Base-by-base conservation (phyloP, 2,888 invertebrate genomes). In the Leptothorax acervorum region DNA sequence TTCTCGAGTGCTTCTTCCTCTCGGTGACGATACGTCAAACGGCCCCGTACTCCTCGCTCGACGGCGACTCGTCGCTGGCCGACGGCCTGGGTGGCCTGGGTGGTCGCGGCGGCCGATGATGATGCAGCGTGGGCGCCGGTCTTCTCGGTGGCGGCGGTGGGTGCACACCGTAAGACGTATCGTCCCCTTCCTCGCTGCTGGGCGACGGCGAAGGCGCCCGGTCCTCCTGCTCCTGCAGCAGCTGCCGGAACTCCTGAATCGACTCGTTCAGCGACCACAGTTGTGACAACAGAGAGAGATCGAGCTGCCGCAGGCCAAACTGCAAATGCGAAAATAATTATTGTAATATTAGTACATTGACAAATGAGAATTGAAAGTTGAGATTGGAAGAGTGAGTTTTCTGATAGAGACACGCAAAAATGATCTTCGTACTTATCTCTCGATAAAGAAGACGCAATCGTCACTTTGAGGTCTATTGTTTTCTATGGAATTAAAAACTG, bases 191-290 rank as follows among this genome's bases (percentile, higher is more conserved):
- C 94, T 89, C 96, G 95, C 87, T 96, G 93, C 91, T 96, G 90
- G 91, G 96, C 94, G 87, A 95, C 91, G 91, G 96, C 91, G 94
- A 96, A 92, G 92, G 96, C 92, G 95, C 96, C 94, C 93, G 95
- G 92, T 92, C 96, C 91, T 95, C 94, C 74, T 94, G 95, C 55
- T 96, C 96, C 90, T 96, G 96, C 85, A 97, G 95, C 88, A 97
- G 96, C 90, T 97, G 96, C 66, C 97, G 96, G 95, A 98, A 98
- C 89, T 98, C 98, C 92, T 98, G 98, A 94, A 99, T 98, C 62
- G 98, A 97, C 95, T 99, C 98, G 95, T 98, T 98, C 75, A 99
- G 96, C 1, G 98, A 97, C 98, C 98, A 98, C 88, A 99, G 96
- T 95, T 99, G 99, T 5, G 98, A 98, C 63, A 99, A 96, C 78